Base-by-base conservation (phyloP, 2,797 vertebrate genomes). In the Mycteria americana region DNA sequence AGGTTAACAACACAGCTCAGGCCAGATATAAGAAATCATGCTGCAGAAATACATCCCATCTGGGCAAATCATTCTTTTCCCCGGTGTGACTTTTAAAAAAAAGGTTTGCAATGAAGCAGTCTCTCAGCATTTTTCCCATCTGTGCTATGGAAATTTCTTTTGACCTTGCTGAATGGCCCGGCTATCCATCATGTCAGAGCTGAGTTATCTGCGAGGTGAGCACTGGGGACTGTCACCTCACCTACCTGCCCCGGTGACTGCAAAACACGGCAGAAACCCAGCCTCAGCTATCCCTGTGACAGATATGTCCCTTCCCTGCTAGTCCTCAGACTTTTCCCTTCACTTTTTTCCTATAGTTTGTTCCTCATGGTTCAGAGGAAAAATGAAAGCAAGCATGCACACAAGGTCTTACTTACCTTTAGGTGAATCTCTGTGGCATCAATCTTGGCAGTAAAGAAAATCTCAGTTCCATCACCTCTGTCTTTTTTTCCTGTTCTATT, bases 141-240 rank as follows among this genome's bases (percentile, higher is more conserved):
- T 79, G 63, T 73, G 73, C 85, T 78, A 15, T 72, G 93, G 85
- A 95, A 95, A 94, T 92, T n/a, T 90, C 46, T 88, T 72, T 77
- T 89, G 88, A 84, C 78, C 80, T 93, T 74, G 48, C 50, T 69
- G 70, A 48, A 48, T 8, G 17, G 41, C 72, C 35, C 6, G 4
- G 50, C 80, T 79, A 95, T 94, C 56, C 81, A 85, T 95, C 91
- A 93, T 28, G 21, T 65, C 75, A 85, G 54, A 65, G 59, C 64
- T 12, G 15, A 77, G 43, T 22, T 63, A 18, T 15, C 65, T 77
- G 54, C 0, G 1, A 83, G 28, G 59, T 65, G 88, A 94, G 64
- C 53, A 16, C n/a, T 8, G 63, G 87, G 50, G 53, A 27, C 59
- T 72, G 41, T 60, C 84, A 64, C 37, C 76, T 95, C 81, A 63